Base-by-base conservation (phyloP, 2,888 invertebrate genomes). In the Pasiphila rectangulata region DNA sequence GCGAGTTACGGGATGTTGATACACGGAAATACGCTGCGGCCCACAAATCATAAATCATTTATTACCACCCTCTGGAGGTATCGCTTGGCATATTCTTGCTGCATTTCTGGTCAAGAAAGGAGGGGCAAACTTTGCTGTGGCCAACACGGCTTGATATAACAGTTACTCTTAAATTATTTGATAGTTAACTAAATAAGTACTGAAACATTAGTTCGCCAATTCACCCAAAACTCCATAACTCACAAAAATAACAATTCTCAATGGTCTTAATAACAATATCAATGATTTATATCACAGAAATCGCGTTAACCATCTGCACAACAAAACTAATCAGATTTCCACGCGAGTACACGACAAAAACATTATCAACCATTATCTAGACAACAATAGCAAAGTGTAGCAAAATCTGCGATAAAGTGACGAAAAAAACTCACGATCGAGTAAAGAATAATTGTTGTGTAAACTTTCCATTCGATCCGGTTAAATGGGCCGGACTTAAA, bases 361-460 rank as follows among this genome's bases (percentile, higher is more conserved):
- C 66, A 69, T 69, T 66, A 65, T 61, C 70, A 67, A 71, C 74
- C 73, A 76, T 76, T 71, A 69, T 72, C 67, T 65, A 57, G 56
- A 43, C 59, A 59, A 78, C 81, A 80, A 83, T 72, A n/a, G 61
- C 63, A 54, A 67, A 30, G 30, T 30, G 13, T 30, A 16, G 30
- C 30, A 13, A 30, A 30, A 16, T 77, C 79, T 81, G 39, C 29
- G 36, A 35, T 79, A 75, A 84, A 84, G 82, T 81, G 75, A 70
- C 70, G 68, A 67, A 80, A 83, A 85, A 87, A 85, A 82, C 72
- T 67, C 68, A 69, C 80, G 74, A 76, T 81, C 73, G 73, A 82
- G 87, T 86, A 87, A 87, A 87, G 79, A 77, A 73, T 77, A 72
- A 80, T 79, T 85, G 86, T 86, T 86, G 86, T 81, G 84, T 82